These are phyloP conservation scores for Melospiza melodia DNA, from an alignment of 2,113 vertebrate species.

Conservation along the genomic window DNA sequence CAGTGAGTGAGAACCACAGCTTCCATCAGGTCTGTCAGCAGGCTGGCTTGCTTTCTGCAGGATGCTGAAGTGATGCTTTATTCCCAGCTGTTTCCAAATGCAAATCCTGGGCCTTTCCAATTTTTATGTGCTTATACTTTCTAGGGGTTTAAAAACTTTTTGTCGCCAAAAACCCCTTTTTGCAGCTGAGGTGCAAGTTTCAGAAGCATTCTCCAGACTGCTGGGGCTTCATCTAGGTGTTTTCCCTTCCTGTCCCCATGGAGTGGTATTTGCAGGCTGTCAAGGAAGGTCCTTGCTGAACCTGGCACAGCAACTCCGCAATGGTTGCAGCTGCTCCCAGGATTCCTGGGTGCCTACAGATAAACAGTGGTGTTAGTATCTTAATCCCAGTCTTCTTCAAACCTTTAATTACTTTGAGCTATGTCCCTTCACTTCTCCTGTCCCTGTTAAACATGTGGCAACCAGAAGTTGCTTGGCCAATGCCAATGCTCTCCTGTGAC, in stretches of 20 bases:
- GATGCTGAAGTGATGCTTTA: neutral
- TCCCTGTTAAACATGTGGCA: accelerated
- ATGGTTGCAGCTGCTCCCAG: neutral
- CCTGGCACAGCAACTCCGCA: neutral
- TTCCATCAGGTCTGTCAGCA: neutral
- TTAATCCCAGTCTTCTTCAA: neutral
- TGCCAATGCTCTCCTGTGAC: neutral
- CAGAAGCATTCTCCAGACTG: neutral
- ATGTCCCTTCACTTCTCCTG: neutral
- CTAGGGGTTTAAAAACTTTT: neutral
- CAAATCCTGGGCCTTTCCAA: neutral
- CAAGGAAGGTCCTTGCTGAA: neutral
- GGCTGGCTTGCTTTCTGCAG: neutral
- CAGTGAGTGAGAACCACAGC: neutral
- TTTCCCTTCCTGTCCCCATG: neutral
- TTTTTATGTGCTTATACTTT: neutral
- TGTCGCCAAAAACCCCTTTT: neutral
- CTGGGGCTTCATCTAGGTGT: neutral
- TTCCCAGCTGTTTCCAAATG: neutral
- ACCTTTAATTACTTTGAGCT: neutral
- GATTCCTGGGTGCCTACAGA: neutral
- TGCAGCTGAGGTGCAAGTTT: neutral
- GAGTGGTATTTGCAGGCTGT: neutral
- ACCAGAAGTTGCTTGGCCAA: neutral
- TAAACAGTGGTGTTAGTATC: neutral